Base-by-base conservation (phyloP, 2,797 vertebrate genomes). In the Pseudopleuronectes americanus region DNA sequence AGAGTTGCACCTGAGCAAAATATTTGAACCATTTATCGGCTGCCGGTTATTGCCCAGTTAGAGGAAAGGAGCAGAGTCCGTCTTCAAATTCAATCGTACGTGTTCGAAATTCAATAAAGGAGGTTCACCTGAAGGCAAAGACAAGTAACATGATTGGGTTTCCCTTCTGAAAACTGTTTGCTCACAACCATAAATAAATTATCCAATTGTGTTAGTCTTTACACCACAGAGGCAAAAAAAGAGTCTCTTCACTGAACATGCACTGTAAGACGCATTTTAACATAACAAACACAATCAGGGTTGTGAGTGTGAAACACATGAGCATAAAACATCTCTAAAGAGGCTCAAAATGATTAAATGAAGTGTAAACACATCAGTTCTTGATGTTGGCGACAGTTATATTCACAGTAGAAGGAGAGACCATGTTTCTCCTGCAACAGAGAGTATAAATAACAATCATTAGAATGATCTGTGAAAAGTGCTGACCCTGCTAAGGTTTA, bases 1-100 rank as follows among this genome's bases (percentile, higher is more conserved):
- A 36, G 14, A 31, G 45, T 43, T 41, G 3, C 12, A 28, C 26
- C 57, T 45, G 17, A 51, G 57, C 33, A 61, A 41, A 66, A 57
- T 53, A 22, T 68, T 38, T 26, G 26, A 58, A 43, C 16, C 43
- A 8, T 2, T 17, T 47, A 43, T 22, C 7, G 3, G 45, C 17
- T n/a, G 14, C 8, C 53, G 57, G 54, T 9, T 33, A 8, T 31
- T 58, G n/a, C 6, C 3, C n/a, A 47, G 21, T 14, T 16, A 23
- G 13, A 52, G 21, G 47, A 21, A 33, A 3, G n/a, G 33, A 38
- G 9, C n/a, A 17, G 38, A 63, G 38, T 65, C 38, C 26, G 19
- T 70, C 59, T 65, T 65, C 45, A 71, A 23, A 74, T 71, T 74
- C 36, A 66, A 55, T 69, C 60, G 47, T 21, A 51, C 22, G 19